These are phyloP conservation scores for Pandemis corylana DNA, from an alignment of 2,888 invertebrate genomes.

Conservation along the genomic window DNA sequence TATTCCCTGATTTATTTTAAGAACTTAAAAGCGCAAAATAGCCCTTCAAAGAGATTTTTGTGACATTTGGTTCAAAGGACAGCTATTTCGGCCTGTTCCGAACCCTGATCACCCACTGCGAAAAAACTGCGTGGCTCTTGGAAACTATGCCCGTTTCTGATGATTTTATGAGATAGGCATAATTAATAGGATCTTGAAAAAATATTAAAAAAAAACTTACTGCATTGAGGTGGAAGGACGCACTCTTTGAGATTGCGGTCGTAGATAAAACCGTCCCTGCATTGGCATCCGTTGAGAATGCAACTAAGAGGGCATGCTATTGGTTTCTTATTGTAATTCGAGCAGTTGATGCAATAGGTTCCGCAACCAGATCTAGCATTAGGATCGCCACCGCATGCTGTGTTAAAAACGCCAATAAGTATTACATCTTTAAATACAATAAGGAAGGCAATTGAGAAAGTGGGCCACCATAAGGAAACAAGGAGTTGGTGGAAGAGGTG, in stretches of 20 bases:
- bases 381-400: slow-evolving; percentile 51
- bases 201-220: slow-evolving; percentile 15
- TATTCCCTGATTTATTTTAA: too few relatives aligned
- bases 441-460: too few relatives aligned
- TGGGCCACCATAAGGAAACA: too few relatives aligned
- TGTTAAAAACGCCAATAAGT: slow-evolving; percentile 8
- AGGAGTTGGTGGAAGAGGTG: too few relatives aligned
- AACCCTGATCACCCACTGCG: too few relatives aligned
- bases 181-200: background rate
- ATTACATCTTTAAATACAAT: background rate
- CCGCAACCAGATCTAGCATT: slow-evolving; percentile 51
- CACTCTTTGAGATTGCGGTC: slow-evolving; percentile 48
- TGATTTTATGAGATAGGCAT: too few relatives aligned
- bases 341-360: slow-evolving; percentile 44
- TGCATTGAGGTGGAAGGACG: slow-evolving; percentile 19
- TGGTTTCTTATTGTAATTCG: slow-evolving; percentile 44
- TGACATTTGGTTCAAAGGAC: too few relatives aligned
- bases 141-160: too few relatives aligned
- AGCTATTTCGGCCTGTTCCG: too few relatives aligned
- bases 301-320: slow-evolving; percentile 42
- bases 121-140: too few relatives aligned
- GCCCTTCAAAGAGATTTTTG: too few relatives aligned
- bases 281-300: slow-evolving; percentile 48
- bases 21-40: too few relatives aligned
- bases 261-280: slow-evolving; percentile 46